Percentiles rank a stretch among this genome's conserved stretches.
Conservation (phyloP, 2,888 invertebrate genomes). For the Sphaerolaimus hirsutus region DNA sequence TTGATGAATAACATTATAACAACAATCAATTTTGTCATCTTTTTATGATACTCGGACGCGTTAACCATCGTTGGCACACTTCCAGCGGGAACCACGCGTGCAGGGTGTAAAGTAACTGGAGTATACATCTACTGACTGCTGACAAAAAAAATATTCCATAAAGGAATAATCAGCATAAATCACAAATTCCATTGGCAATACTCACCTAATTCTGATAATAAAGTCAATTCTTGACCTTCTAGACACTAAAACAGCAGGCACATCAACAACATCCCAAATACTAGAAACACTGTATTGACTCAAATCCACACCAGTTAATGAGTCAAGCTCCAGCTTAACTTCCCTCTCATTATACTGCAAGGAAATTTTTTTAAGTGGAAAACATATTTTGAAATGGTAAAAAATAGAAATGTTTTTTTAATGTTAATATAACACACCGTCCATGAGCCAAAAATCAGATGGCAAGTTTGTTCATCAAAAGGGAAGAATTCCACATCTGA, state of each 20-base stretch:
- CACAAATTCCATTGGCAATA: neutral
- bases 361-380: too few species aligned
- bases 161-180: neutral
- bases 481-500: constrained; percentile 22
- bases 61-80: too few species aligned
- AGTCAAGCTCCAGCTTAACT: constrained; percentile 54
- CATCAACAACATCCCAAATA: constrained; percentile 92
- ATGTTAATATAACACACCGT: constrained; percentile 31
- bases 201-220: constrained; percentile 14
- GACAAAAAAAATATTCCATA: neutral
- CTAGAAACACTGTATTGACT: constrained; percentile 90
- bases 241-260: constrained; percentile 52
- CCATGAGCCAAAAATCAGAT: constrained; percentile 98
- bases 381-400: too few species aligned
- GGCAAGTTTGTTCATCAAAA: constrained; percentile 55
- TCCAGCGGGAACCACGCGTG: too few species aligned
- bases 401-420: neutral
- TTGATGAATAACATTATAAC: too few species aligned
- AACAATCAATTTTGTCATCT: too few species aligned
- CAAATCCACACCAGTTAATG: constrained; percentile 66
- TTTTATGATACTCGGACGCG: too few species aligned
- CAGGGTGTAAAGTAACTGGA: too few species aligned
- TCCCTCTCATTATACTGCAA: constrained; percentile 20
- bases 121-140: too few species aligned
- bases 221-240: constrained; percentile 34